Conservation (phyloP, 2,113 vertebrate species). For the Pseudorhombus dupliciocellatus region DNA sequence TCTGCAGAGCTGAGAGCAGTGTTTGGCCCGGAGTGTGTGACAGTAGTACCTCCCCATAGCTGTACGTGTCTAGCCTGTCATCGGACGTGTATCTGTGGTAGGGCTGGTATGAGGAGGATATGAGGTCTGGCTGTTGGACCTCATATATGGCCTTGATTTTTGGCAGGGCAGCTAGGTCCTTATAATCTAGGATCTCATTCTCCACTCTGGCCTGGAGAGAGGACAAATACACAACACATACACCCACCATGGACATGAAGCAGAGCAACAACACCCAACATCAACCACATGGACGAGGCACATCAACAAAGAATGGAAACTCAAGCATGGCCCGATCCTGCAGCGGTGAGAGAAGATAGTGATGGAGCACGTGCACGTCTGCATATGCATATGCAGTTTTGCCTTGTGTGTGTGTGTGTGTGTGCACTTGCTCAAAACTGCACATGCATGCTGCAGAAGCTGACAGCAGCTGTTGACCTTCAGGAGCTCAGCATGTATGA, state of each 20-base stretch:
- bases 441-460: conserved; percentile 39
- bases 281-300: conserved; percentile 61
- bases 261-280: conserved; percentile 62
- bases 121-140: conserved; percentile 96
- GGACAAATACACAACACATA: conserved; percentile 79
- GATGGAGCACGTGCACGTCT: conserved; percentile 21
- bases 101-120: conserved; percentile 90
- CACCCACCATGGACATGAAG: conserved; percentile 73
- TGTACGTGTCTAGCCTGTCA: conserved; percentile 95
- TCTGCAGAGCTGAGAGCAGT: conserved; percentile 1
- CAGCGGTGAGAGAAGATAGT: conserved; percentile 5
- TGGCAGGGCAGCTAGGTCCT: conserved; percentile 98
- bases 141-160: conserved; percentile 99
- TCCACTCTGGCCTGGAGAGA: conserved; percentile 97
- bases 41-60: conserved; percentile 95
- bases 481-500: conserved; percentile 49
- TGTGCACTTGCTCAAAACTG: conserved; percentile 16
- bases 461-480: conserved; percentile 67
- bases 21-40: conserved; percentile 60
- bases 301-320: conserved; percentile 44
- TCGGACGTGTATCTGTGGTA: conserved; percentile 96
- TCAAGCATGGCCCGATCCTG: conserved; percentile 29
- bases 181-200: conserved; percentile 99
- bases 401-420: background rate
- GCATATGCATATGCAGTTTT: background rate